These are phyloP conservation scores for Cryptosula pallasiana DNA, from an alignment of 2,888 invertebrate genomes.

Conservation along the genomic window DNA sequence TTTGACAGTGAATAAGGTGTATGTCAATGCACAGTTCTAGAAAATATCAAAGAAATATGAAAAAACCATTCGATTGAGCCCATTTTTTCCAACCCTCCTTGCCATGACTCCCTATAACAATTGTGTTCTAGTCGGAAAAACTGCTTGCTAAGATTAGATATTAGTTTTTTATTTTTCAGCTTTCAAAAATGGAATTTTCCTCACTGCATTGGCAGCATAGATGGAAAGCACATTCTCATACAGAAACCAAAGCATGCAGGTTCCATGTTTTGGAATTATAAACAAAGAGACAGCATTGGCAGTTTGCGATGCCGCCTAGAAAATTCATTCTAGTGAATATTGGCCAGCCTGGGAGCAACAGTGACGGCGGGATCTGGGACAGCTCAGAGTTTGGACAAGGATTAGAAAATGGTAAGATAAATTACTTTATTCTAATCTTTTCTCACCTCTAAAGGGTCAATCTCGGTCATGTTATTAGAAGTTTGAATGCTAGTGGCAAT, in stretches of 20 bases:
- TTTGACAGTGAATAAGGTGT: too few species aligned
- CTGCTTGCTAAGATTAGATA: too few species aligned
- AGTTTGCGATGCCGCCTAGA: neutral
- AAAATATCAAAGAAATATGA: too few species aligned
- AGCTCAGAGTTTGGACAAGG: neutral
- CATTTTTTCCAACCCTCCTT: too few species aligned
- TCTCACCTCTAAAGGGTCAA: too few species aligned
- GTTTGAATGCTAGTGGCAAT: too few species aligned
- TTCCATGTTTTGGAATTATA: neutral
- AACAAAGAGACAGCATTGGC: neutral
- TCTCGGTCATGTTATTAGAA: too few species aligned
- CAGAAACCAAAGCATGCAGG: neutral
- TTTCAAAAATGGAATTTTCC: conserved; percentile 21
- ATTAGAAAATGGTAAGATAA: conserved; percentile 1
- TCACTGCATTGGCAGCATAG: conserved; percentile 3
- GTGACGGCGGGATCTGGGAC: conserved; percentile 3
- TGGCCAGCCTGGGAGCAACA: neutral
- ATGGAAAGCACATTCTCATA: neutral
- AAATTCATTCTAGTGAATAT: neutral
- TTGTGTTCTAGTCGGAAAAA: too few species aligned
- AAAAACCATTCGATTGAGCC: too few species aligned
- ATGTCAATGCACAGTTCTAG: too few species aligned
- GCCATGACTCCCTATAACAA: too few species aligned
- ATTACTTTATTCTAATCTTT: too few species aligned
- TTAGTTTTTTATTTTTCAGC: neutral